A percentile compares a stretch with the other conserved stretches of the same genome.
phyloP scores from a whole-genome alignment of 2,113 vertebrate genomes.

The Nibea coibor region DNA sequence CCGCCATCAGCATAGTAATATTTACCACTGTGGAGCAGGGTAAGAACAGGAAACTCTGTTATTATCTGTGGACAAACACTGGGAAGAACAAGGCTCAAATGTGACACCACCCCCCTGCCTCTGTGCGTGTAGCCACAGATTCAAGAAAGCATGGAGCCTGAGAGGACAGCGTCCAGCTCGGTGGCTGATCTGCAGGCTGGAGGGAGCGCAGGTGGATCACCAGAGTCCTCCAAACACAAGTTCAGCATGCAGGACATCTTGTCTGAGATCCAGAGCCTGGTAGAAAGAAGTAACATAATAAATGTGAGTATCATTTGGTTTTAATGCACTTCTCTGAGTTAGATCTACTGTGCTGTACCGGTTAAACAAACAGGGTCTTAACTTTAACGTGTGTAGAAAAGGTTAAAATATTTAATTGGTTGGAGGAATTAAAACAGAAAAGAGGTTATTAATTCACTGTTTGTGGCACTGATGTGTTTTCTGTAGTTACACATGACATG shows the following conservation, averaged over 20 bases:
- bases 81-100: slow-evolving; percentile 21
- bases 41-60: slow-evolving; percentile 67
- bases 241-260: slow-evolving; percentile 67
- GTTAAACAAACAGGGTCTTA: not conserved
- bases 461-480: not conserved
- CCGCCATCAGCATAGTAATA: slow-evolving; percentile 29
- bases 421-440: not conserved
- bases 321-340: not conserved
- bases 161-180: not conserved
- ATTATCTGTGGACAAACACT: slow-evolving; percentile 60
- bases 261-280: slow-evolving; percentile 63
- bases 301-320: slow-evolving; percentile 71
- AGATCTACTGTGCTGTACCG: not conserved
- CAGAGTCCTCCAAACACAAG: not conserved
- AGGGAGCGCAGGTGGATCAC: slow-evolving; percentile 16
- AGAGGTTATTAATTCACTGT: not conserved
- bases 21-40: not conserved
- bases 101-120: slow-evolving; percentile 53
- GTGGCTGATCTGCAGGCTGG: not conserved
- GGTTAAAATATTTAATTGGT: not conserved
- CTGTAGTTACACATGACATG: not conserved
- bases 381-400: not conserved
- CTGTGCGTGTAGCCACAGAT: slow-evolving; percentile 40
- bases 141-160: slow-evolving; percentile 43
- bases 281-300: slow-evolving; percentile 66